A percentile compares a stretch with the other conserved stretches of the same genome.
These are phyloP conservation scores for Drosophila aff. DNA, from an alignment of 1,140 invertebrate genomes.

Conservation along the genomic window DNA sequence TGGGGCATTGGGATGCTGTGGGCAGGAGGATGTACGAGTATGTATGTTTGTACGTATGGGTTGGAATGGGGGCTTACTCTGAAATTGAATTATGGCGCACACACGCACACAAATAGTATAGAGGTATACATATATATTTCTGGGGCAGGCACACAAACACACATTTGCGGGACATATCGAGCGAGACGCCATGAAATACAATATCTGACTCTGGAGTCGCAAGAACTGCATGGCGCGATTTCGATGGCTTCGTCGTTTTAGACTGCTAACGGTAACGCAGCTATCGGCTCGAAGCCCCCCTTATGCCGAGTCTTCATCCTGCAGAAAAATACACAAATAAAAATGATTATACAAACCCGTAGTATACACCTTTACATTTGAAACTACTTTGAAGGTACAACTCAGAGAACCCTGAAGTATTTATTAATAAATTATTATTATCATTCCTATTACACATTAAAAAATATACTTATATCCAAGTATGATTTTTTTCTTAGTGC, in stretches of 20 bases:
- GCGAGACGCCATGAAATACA: slow-evolving; percentile 77
- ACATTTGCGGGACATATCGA: slow-evolving; percentile 70
- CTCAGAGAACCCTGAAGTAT: rapidly evolving
- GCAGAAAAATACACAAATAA: neutral
- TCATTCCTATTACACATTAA: neutral
- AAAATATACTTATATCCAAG: neutral
- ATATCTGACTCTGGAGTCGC: slow-evolving; percentile 71
- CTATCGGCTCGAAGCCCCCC: neutral
- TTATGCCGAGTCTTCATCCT: neutral
- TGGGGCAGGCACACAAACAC: slow-evolving; percentile 8
- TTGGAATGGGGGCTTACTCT: slow-evolving; percentile 45
- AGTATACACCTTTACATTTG: neutral
- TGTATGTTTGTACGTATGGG: neutral
- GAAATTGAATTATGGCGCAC: slow-evolving; percentile 76
- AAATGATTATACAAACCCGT: neutral
- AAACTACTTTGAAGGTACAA: neutral
- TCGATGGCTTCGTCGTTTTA: slow-evolving; percentile 61
- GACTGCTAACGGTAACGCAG: slow-evolving; percentile 61
- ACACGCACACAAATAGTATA: slow-evolving; percentile 23
- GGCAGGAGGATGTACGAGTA: neutral
- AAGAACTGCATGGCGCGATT: slow-evolving; percentile 71
- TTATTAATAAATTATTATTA: neutral
- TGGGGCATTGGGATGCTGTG: slow-evolving; percentile 4
- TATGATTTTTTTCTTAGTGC: neutral
- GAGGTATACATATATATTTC: neutral